phyloP scores from a whole-genome alignment of 35 echinoderm and acorn worm genomes.

The Amphiura filiformis region DNA sequence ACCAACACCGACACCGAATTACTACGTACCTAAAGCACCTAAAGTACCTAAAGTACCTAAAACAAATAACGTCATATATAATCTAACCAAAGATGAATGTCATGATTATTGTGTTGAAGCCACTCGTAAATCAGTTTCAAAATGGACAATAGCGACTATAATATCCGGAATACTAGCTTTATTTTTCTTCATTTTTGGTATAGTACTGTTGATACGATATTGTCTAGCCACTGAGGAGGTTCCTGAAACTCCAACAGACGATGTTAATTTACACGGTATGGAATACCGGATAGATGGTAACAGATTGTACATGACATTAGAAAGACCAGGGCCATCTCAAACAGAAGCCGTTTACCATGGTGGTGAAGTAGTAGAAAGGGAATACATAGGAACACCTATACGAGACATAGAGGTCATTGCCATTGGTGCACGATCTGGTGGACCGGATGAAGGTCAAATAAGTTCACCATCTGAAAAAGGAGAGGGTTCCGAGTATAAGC shows the following conservation, averaged over 20 bases:
- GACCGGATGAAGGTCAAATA: background rate
- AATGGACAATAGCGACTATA: background rate
- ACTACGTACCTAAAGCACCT: background rate
- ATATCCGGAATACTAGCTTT: background rate
- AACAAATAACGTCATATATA: background rate
- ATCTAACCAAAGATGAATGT: background rate
- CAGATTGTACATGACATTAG: background rate
- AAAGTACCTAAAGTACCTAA: background rate
- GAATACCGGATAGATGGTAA: background rate
- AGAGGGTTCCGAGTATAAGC: background rate
- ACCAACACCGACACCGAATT: background rate
- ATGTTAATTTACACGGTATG: background rate
- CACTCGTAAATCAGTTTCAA: background rate
- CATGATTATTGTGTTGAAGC: background rate
- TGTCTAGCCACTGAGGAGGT: background rate
- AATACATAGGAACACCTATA: background rate
- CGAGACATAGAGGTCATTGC: background rate
- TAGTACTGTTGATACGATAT: background rate
- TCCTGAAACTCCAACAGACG: background rate
- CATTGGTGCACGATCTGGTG: background rate
- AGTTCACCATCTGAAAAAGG: conserved; percentile 3
- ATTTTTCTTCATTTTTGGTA: background rate
- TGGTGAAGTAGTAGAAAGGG: background rate
- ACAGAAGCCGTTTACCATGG: background rate
- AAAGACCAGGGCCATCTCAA: background rate